Conservation (phyloP, 2,797 vertebrate species). For the Masticophis lateralis region DNA sequence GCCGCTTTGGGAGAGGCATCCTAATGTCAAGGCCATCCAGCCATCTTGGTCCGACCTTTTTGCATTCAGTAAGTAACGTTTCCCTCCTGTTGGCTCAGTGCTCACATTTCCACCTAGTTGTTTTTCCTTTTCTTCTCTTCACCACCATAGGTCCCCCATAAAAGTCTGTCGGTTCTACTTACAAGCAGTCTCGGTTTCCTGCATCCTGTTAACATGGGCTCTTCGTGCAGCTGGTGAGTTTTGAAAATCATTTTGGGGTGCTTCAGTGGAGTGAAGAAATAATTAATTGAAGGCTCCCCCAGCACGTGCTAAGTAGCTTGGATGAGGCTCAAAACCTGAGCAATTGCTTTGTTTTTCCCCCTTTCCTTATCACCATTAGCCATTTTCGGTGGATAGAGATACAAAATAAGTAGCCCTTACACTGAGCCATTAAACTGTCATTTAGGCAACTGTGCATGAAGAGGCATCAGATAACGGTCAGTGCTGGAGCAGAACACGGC, state of each 20-base stretch:
- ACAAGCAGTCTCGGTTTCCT: conserved; percentile 41
- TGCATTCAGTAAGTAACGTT: neutral
- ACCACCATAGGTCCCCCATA: conserved; percentile 27
- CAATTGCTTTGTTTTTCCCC: conserved; percentile 68
- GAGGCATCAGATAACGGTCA: conserved; percentile 76
- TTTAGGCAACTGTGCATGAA: conserved; percentile 82
- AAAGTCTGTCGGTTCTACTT: conserved; percentile 45
- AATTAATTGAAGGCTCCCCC: conserved; percentile 65
- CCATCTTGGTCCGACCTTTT: neutral
- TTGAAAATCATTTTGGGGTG: conserved; percentile 68
- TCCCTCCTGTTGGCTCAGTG: neutral
- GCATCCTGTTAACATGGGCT: conserved; percentile 51
- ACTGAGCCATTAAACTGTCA: conserved; percentile 79
- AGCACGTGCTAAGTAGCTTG: conserved; percentile 62
- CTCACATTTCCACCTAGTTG: neutral
- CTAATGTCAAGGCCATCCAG: neutral
- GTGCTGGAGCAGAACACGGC: conserved; percentile 77
- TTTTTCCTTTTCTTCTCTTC: neutral
- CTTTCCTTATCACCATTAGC: conserved; percentile 76
- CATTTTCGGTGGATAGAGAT: conserved; percentile 75
- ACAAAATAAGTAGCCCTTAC: conserved; percentile 79
- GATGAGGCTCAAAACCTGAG: conserved; percentile 61
- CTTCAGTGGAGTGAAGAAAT: conserved; percentile 68
- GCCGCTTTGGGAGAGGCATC: neutral
- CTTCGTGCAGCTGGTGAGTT: conserved; percentile 52